A percentile compares a stretch with the other conserved stretches of the same genome.
Conservation (phyloP, 2,113 vertebrate species). For the Tricholaema leucomelas region DNA sequence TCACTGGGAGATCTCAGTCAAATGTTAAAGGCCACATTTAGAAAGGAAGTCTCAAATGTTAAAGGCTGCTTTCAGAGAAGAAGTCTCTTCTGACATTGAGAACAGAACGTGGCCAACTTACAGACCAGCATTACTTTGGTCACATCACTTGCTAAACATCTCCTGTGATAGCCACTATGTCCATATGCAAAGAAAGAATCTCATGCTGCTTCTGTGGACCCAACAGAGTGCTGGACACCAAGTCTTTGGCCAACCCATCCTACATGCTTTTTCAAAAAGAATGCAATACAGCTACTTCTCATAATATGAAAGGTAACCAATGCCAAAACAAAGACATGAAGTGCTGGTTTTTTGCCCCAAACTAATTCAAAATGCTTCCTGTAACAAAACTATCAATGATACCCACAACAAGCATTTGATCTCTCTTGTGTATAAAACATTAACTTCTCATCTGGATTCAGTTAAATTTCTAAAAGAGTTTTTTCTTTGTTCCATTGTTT, state of each 20-base stretch:
- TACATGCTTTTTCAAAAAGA: neutral
- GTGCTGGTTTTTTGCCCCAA: fast-evolving
- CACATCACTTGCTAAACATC: neutral
- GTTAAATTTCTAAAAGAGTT: neutral
- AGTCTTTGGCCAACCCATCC: fast-evolving
- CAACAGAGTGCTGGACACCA: neutral
- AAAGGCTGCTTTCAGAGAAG: neutral
- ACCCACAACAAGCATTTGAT: neutral
- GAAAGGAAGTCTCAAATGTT: neutral
- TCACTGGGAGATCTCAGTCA: neutral
- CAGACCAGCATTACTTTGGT: fast-evolving
- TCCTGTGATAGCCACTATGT: fast-evolving
- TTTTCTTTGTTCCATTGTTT: neutral
- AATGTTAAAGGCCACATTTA: neutral
- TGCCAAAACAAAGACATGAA: neutral
- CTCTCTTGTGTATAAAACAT: neutral
- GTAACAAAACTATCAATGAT: neutral
- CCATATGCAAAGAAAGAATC: neutral
- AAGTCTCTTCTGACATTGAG: neutral
- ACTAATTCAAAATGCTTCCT: neutral
- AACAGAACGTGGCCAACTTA: fast-evolving
- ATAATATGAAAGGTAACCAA: neutral
- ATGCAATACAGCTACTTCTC: neutral
- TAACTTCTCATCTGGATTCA: neutral
- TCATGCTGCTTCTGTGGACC: neutral